Percentiles rank a stretch among this genome's conserved stretches.
Evolutionary conservation across 2,888 invertebrate genomes (phyloP).

Genomic region (Archips crataeganus): DNA sequence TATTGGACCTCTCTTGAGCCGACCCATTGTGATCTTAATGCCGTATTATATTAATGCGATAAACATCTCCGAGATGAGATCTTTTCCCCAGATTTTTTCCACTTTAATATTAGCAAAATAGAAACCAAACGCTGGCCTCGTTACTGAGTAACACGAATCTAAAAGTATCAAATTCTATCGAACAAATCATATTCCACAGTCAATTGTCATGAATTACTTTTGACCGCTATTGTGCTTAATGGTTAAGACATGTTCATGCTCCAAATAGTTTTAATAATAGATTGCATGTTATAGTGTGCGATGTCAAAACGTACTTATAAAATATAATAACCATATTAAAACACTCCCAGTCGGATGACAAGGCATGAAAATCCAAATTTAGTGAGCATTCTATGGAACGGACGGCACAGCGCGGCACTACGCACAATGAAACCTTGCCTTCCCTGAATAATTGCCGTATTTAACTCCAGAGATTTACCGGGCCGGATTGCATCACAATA

Average conservation of each 20-base stretch:
- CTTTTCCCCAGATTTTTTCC: conserved; percentile 65
- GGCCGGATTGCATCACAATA: conserved; percentile 66
- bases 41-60: conserved; percentile 85
- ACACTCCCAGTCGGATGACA: conserved; percentile 75
- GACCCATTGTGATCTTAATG: conserved; percentile 84
- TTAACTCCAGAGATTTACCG: conserved; percentile 73
- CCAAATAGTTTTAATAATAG: conserved; percentile 39
- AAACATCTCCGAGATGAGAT: conserved; percentile 78
- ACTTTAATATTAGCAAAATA: conserved; percentile 75
- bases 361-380: conserved; percentile 80
- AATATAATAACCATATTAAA: conserved; percentile 66
- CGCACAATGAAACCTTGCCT: conserved; percentile 75
- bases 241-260: conserved; percentile 39
- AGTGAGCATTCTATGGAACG: conserved; percentile 67
- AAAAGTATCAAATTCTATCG: conserved; percentile 72
- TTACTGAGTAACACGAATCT: conserved; percentile 67
- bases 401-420: conserved; percentile 54
- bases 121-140: conserved; percentile 66
- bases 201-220: conserved; percentile 25
- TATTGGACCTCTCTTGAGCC: conserved; percentile 84
- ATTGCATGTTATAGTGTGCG: conserved; percentile 47
- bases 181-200: conserved; percentile 58
- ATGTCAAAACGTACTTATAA: conserved; percentile 63
- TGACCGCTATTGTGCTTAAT: conserved; percentile 33
- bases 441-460: conserved; percentile 80